Percentiles rank a stretch among this genome's conserved stretches.
Conservation (phyloP, 2,113 vertebrate genomes). For the Hydrolagus affinis region DNA sequence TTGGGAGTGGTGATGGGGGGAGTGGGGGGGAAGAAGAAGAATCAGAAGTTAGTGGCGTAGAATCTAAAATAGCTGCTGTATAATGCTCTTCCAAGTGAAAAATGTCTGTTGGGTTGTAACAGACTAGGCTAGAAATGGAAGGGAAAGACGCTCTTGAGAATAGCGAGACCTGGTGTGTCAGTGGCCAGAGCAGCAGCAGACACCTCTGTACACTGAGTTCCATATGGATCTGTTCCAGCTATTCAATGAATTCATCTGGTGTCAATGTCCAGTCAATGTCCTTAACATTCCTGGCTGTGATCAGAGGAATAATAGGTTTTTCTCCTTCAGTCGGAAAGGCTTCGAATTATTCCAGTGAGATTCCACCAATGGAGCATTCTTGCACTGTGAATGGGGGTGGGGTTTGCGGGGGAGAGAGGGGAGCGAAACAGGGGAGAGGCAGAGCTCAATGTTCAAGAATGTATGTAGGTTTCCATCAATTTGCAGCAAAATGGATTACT, state of each 20-base stretch:
- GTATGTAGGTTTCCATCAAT: background rate
- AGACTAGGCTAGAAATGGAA: background rate
- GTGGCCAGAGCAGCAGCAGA: background rate
- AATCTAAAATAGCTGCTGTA: too few species aligned
- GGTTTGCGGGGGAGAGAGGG: too few species aligned
- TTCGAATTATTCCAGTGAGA: background rate
- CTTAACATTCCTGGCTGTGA: background rate
- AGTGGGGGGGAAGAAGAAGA: too few species aligned
- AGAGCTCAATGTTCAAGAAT: background rate
- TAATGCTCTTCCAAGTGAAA: too few species aligned
- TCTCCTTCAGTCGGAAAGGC: background rate
- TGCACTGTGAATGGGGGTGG: background rate
- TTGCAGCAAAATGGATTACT: slow-evolving; percentile 8
- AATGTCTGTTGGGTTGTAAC: too few species aligned
- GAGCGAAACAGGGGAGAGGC: background rate
- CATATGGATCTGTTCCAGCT: background rate
- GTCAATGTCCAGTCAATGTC: background rate
- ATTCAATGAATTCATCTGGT: background rate
- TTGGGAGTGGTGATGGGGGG: too few species aligned
- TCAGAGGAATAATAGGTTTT: background rate
- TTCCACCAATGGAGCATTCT: slow-evolving; percentile 1
- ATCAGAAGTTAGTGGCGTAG: too few species aligned
- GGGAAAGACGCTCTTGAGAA: background rate
- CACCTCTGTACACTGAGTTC: background rate
- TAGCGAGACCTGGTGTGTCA: background rate